These are phyloP conservation scores for Psilanteris sp. DNA, from an alignment of 1,140 invertebrate genomes.

Conservation along the genomic window DNA sequence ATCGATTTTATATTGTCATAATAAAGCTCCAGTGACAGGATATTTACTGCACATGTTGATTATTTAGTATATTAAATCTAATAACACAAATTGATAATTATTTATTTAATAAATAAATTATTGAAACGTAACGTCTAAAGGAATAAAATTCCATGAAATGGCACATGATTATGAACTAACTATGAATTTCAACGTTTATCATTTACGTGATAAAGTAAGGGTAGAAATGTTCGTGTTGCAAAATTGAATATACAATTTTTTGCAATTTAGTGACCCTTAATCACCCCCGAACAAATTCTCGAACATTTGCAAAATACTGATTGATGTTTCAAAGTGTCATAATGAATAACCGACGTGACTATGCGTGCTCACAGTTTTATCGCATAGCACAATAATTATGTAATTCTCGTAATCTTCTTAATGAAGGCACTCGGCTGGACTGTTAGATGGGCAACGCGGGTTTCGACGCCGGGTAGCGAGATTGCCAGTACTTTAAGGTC, in stretches of 20 bases:
- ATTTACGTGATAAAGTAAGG: not conserved
- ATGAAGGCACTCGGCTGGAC: slow-evolving; percentile 65
- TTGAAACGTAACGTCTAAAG: too few relatives aligned
- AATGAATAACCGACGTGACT: slow-evolving; percentile 34
- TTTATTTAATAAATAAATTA: too few relatives aligned
- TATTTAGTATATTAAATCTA: too few relatives aligned
- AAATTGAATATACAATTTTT: not conserved
- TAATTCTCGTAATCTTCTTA: slow-evolving; percentile 72
- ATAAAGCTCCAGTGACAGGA: too few relatives aligned
- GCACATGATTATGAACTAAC: too few relatives aligned
- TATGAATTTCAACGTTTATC: too few relatives aligned
- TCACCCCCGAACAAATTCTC: not conserved
- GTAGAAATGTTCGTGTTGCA: not conserved
- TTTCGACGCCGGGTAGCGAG: slow-evolving; percentile 60
- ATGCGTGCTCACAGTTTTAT: slow-evolving; percentile 56
- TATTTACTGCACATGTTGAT: too few relatives aligned
- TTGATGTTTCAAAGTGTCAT: slow-evolving; percentile 32
- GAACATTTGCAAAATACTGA: slow-evolving; percentile 16
- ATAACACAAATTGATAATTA: too few relatives aligned
- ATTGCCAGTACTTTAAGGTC: slow-evolving; percentile 72
- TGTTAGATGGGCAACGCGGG: slow-evolving; percentile 53
- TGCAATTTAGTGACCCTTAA: slow-evolving; percentile 8
- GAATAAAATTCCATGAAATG: too few relatives aligned
- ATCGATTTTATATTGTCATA: too few relatives aligned
- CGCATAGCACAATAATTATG: slow-evolving; percentile 67